Percentiles rank a stretch among this genome's conserved stretches.
Conservation (phyloP, 2,888 invertebrate species). For the Isoperla grammatica region DNA sequence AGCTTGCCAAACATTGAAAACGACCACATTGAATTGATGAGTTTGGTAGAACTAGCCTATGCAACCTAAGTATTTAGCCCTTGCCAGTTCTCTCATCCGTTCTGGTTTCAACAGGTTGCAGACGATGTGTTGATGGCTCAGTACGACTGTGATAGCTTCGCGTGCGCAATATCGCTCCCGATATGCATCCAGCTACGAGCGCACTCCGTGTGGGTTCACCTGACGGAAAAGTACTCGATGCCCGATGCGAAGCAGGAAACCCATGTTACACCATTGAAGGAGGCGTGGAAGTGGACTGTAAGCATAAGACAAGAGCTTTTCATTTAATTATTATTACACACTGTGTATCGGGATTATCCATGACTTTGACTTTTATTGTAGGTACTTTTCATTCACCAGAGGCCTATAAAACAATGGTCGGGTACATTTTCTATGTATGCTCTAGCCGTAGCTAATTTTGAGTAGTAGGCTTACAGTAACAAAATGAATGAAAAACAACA, state of each 20-base stretch:
- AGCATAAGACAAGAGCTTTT: too few species aligned
- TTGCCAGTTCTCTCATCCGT: not conserved
- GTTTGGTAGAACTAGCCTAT: too few species aligned
- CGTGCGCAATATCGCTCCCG: slow-evolving; percentile 66
- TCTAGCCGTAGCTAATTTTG: too few species aligned
- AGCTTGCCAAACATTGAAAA: not conserved
- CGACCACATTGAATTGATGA: not conserved
- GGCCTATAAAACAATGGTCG: too few species aligned
- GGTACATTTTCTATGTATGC: too few species aligned
- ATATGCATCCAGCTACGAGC: slow-evolving; percentile 61
- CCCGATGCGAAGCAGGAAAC: slow-evolving; percentile 30
- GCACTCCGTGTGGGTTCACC: slow-evolving; percentile 54
- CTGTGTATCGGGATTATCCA: too few species aligned
- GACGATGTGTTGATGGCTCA: slow-evolving; percentile 38
- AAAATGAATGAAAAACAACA: too few species aligned
- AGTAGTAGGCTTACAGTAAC: too few species aligned
- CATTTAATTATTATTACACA: too few species aligned
- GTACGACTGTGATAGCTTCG: slow-evolving; percentile 61
- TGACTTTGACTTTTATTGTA: too few species aligned
- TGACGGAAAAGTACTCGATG: slow-evolving; percentile 52
- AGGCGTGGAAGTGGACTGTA: slow-evolving; percentile 66
- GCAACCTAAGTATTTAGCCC: too few species aligned
- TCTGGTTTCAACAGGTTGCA: slow-evolving; percentile 34
- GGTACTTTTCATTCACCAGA: too few species aligned
- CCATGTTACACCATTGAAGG: slow-evolving; percentile 54